Conservation (phyloP, 1,140 invertebrate genomes). For the Zaprionus ornatus region DNA sequence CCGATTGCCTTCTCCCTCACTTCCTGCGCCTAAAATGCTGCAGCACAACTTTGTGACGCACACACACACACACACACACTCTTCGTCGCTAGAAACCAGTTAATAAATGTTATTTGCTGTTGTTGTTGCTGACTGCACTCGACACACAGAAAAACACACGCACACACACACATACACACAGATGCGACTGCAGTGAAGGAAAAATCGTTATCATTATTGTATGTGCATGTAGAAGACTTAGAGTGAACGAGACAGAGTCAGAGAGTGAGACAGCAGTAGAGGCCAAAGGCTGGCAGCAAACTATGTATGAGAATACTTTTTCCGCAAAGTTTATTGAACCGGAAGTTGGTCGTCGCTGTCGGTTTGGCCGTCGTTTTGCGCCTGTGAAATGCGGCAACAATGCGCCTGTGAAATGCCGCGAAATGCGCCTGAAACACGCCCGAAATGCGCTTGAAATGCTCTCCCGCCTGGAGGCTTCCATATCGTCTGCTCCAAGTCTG, state of each 20-base stretch:
- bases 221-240: slow-evolving; percentile 19
- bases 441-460: not conserved
- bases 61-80: slow-evolving; percentile 13
- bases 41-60: slow-evolving; percentile 9
- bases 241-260: not conserved
- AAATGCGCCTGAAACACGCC: slow-evolving; percentile 9
- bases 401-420: slow-evolving; percentile 23
- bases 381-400: slow-evolving; percentile 68
- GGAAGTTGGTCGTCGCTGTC: slow-evolving; percentile 56
- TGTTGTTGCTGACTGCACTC: slow-evolving; percentile 32
- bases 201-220: slow-evolving; percentile 72
- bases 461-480: not conserved
- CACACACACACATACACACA: slow-evolving; percentile 18
- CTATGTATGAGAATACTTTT: slow-evolving; percentile 65
- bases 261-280: not conserved
- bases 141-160: slow-evolving; percentile 33
- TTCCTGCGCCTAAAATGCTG: not conserved
- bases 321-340: slow-evolving; percentile 77
- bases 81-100: slow-evolving; percentile 39
- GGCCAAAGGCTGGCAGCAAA: slow-evolving; percentile 37
- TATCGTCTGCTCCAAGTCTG: slow-evolving; percentile 46
- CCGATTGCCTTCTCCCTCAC: not conserved
- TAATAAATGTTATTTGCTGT: slow-evolving; percentile 65
- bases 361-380: slow-evolving; percentile 12
- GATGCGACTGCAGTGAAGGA: slow-evolving; percentile 43